Conservation (phyloP, 1,140 invertebrate species). For the Leptinotarsa texana region DNA sequence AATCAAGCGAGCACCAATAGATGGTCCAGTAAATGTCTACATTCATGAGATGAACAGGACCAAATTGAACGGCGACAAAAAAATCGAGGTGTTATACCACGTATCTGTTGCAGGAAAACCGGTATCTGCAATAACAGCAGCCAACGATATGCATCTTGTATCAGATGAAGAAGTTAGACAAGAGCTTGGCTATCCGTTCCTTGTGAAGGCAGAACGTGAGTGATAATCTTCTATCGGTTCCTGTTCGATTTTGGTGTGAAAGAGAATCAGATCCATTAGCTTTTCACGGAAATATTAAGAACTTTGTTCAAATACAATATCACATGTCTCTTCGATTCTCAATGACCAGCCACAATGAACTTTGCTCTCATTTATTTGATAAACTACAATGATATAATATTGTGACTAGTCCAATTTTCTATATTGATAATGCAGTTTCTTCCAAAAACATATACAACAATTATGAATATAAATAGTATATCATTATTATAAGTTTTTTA, state of each 20-base stretch:
- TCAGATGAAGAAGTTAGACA: slow-evolving; percentile 72
- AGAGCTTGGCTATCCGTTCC: slow-evolving; percentile 73
- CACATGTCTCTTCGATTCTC: no score
- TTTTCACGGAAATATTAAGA: neutral
- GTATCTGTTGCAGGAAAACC: slow-evolving; percentile 76
- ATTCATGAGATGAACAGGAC: slow-evolving; percentile 58
- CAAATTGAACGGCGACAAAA: slow-evolving; percentile 52
- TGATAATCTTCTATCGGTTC: neutral
- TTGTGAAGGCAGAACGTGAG: slow-evolving; percentile 82
- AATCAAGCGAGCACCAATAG: slow-evolving; percentile 41
- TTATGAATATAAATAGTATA: no score
- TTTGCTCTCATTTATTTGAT: no score
- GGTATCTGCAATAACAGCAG: slow-evolving; percentile 75
- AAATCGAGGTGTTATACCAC: slow-evolving; percentile 71
- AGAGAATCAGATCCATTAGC: neutral
- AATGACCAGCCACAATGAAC: no score
- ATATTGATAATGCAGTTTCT: no score
- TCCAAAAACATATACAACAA: no score
- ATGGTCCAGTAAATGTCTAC: slow-evolving; percentile 56
- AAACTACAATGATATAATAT: no score
- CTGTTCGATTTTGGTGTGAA: neutral
- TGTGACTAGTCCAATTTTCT: no score
- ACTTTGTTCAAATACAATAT: no score
- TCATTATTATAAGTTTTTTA: no score
- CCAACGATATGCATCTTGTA: slow-evolving; percentile 77